These are phyloP conservation scores for Clivina fossor DNA, from an alignment of 2,888 invertebrate genomes.

Conservation along the genomic window DNA sequence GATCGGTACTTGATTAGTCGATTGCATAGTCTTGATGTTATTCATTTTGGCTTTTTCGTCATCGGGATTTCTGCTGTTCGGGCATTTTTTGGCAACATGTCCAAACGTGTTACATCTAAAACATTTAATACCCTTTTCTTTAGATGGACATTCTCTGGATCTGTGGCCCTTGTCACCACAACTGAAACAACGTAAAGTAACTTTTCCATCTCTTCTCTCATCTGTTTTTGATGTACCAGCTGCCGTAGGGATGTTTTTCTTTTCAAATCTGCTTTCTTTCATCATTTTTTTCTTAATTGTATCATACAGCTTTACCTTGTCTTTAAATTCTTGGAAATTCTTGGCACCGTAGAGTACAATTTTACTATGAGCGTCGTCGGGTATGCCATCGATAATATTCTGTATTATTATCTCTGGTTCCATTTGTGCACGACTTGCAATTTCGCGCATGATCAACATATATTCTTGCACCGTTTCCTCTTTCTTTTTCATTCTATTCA, in stretches of 20 bases:
- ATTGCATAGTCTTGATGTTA: too few species aligned
- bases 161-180: slow-evolving; percentile 24
- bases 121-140: slow-evolving; percentile 36
- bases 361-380: slow-evolving; percentile 18
- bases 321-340: slow-evolving; percentile 24
- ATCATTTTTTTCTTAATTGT: slow-evolving; percentile 24
- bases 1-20: not conserved
- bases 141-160: slow-evolving; percentile 28
- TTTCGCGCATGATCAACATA: slow-evolving; percentile 44
- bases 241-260: not conserved
- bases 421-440: slow-evolving; percentile 43
- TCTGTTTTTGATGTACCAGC: not conserved
- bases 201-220: too few species aligned
- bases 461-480: slow-evolving; percentile 45
- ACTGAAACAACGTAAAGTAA: slow-evolving; percentile 28
- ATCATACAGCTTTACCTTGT: slow-evolving; percentile 36
- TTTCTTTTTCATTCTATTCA: slow-evolving; percentile 40
- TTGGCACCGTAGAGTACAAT: slow-evolving; percentile 27
- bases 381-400: slow-evolving; percentile 46
- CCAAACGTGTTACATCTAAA: not conserved
- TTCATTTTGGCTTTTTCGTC: slow-evolving; percentile 3
- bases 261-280: not conserved
- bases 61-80: not conserved
- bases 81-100: not conserved
- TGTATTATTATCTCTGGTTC: slow-evolving; percentile 44